Evolutionary conservation across 1,140 invertebrate species (phyloP), one percentile per base, ranked within the genome.

Genomic region (Pseudomyrmex sp.): DNA sequence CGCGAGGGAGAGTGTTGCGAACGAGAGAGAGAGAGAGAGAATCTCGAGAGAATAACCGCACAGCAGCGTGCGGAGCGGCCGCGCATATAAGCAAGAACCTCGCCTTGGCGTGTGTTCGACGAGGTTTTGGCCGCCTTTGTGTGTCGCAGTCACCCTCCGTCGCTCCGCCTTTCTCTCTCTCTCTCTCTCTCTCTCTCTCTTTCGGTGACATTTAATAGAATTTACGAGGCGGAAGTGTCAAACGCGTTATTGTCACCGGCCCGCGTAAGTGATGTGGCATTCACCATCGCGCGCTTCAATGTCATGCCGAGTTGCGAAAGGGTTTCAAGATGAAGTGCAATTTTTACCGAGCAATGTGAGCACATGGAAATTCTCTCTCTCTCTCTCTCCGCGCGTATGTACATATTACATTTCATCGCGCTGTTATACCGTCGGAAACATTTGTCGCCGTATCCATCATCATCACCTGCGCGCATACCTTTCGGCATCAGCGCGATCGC

Each of bases 41-140:
- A 83, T 85, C 80, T 70, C 70, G 48, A 83, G 80, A 63, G 80
- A 75, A 85, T 83, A 69, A 75, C 75, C 58, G 18, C 18, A 48
- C 63, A 23, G 52, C 63, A 23, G 52, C 61, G 77, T 20, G 54
- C 52, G 56, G 50, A n/a, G 26, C 66, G 69, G 83, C 69, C 35
- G 65, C 35, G 52, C 72, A 46, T 68, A 61, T 68, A 61, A 35
- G 70, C 74, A 68, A 82, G 68, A 66, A 74, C 35, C 18, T 18
- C 18, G 35, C 77, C 59, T 68, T 61, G 50, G 18, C 65, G 83
- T 54, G 83, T 54, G 69, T 61, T 85, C 52, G n/a, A 82, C 76
- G 61, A 73, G 54, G 50, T 79, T 52, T 54, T 56, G 44, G 35
- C 35, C 50, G 83, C 35, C 48, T 70, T 84, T 77, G 65, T 80